Evolutionary conservation across 2,797 vertebrate genomes (phyloP).

Genomic region (Dromococcyx pavoninus): DNA sequence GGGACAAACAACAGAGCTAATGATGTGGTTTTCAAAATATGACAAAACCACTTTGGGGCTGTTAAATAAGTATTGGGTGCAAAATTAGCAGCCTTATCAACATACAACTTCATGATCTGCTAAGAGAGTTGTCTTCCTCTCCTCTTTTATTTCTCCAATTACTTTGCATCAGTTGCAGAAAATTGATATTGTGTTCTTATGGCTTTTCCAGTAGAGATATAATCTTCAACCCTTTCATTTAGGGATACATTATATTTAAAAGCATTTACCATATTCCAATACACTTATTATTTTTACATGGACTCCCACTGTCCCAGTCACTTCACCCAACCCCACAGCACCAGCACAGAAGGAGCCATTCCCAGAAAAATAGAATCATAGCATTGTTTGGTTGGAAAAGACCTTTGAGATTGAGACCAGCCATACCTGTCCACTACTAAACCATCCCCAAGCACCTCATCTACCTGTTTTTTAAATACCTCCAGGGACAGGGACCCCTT

Average conservation of each 20-base stretch:
- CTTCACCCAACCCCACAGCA: neutral
- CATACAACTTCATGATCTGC: neutral
- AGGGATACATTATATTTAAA: neutral
- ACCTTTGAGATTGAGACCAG: no score
- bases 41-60: neutral
- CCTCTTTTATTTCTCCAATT: neutral
- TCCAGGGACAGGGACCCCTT: no score
- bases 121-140: neutral
- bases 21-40: neutral
- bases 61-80: neutral
- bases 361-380: neutral
- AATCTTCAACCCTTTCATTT: neutral
- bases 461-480: no score
- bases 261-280: neutral
- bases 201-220: neutral
- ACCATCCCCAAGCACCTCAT: no score
- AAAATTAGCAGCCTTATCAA: slow-evolving; percentile 5
- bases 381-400: no score
- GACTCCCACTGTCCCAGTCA: neutral
- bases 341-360: neutral
- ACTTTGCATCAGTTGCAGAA: accelerated
- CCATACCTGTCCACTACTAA: no score
- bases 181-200: neutral
- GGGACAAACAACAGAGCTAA: slow-evolving; percentile 51
- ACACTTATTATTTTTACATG: accelerated